These are phyloP conservation scores for Drosophila engyochracea DNA, from an alignment of 2,888 invertebrate genomes.

Conservation along the genomic window DNA sequence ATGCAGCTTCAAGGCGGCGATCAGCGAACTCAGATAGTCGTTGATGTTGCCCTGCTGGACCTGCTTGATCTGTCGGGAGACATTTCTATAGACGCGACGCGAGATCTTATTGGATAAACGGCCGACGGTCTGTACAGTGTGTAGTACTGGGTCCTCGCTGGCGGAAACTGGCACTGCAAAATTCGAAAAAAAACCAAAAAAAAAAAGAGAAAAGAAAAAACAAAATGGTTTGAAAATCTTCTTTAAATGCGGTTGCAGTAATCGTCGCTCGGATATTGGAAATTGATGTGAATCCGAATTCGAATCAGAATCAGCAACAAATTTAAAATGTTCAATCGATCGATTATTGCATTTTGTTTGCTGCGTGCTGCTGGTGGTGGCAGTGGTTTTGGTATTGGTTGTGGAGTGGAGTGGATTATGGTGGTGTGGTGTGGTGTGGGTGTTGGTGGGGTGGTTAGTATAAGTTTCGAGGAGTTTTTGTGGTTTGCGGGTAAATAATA, in stretches of 20 bases:
- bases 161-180: slow-evolving; percentile 87
- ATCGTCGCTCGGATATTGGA: background rate
- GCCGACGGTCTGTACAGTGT: slow-evolving; percentile 91
- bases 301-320: background rate
- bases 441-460: background rate
- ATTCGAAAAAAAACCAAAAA: slow-evolving; percentile 55
- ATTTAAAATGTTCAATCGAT: background rate
- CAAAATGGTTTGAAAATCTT: background rate
- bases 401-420: background rate
- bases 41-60: slow-evolving; percentile 86
- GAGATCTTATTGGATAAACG: slow-evolving; percentile 90
- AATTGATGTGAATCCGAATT: background rate
- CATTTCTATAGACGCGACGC: slow-evolving; percentile 89
- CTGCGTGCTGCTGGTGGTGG: background rate
- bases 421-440: background rate
- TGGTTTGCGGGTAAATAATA: background rate
- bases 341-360: background rate
- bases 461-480: background rate
- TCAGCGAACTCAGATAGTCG: slow-evolving; percentile 86
- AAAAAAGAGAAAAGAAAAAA: background rate
- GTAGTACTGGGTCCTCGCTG: slow-evolving; percentile 89
- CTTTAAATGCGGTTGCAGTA: background rate
- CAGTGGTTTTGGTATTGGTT: background rate
- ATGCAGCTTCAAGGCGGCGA: slow-evolving; percentile 86
- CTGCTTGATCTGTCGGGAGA: slow-evolving; percentile 87